Evolutionary conservation across 1,140 invertebrate species (phyloP).

Genomic region (Choristoneura fumiferana): DNA sequence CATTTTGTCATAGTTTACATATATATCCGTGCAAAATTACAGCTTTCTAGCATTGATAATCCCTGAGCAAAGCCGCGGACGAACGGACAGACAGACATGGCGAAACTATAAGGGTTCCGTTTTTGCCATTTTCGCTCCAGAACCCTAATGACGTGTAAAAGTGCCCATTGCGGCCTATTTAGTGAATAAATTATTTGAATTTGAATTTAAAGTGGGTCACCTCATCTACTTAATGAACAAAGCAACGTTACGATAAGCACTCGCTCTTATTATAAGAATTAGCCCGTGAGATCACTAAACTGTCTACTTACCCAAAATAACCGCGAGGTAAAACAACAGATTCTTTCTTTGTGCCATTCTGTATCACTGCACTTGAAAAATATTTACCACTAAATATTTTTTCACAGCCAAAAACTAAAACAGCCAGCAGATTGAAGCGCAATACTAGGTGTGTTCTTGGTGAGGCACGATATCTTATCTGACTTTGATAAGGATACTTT

Average conservation of each 20-base stretch:
- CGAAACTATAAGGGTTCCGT: no score
- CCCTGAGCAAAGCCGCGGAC: no score
- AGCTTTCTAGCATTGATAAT: no score
- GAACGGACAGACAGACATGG: no score
- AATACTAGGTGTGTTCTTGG: slow-evolving; percentile 13
- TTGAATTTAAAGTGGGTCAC: slow-evolving; percentile 8
- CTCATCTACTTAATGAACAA: slow-evolving; percentile 7
- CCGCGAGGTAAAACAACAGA: slow-evolving; percentile 68
- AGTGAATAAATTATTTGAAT: no score
- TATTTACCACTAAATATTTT: slow-evolving; percentile 24
- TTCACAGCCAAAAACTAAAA: slow-evolving; percentile 24
- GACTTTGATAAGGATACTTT: slow-evolving; percentile 18
- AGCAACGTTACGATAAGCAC: not conserved
- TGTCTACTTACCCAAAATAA: slow-evolving; percentile 62
- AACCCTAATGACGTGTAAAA: no score
- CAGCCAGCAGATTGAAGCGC: slow-evolving; percentile 18
- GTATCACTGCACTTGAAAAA: slow-evolving; percentile 17
- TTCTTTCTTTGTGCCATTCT: slow-evolving; percentile 63
- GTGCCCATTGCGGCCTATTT: no score
- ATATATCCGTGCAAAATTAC: no score
- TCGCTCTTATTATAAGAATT: not conserved
- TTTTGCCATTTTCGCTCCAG: no score
- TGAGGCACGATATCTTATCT: slow-evolving; percentile 8
- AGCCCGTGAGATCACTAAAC: not conserved
- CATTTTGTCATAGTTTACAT: no score